Percentiles rank a stretch among this genome's conserved stretches.
Conservation (phyloP, 2,888 invertebrate species). For the Hirudinaria manillensis region DNA sequence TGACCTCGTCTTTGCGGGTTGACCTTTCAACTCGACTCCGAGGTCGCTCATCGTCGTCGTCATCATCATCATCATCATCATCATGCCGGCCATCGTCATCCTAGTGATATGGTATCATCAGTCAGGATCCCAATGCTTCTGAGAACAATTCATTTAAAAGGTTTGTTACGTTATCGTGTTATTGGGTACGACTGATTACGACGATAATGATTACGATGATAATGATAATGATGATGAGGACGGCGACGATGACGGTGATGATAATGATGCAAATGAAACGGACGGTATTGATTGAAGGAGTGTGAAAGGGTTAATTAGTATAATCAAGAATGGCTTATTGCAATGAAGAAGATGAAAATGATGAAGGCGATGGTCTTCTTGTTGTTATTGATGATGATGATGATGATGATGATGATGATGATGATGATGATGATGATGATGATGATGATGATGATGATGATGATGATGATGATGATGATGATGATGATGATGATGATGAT, state of each 20-base stretch:
- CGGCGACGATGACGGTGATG: too few species aligned
- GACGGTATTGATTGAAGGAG: too few species aligned
- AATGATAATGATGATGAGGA: too few species aligned
- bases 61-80: constrained; percentile 14
- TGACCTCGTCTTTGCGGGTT: background rate
- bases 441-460: constrained; percentile 21
- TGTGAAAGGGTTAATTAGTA: too few species aligned
- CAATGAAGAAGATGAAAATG: too few species aligned
- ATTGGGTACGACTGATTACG: too few species aligned
- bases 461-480: constrained; percentile 31
- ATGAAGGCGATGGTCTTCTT: background rate
- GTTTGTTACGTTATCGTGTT: background rate
- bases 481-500: constrained; percentile 30
- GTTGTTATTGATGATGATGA: background rate
- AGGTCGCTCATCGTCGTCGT: background rate
- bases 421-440: constrained; percentile 12
- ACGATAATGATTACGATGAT: too few species aligned
- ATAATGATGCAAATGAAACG: too few species aligned
- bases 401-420: background rate
- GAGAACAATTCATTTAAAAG: background rate
- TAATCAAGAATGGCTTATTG: too few species aligned
- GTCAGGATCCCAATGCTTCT: background rate
- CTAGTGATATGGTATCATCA: too few species aligned
- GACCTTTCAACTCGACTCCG: background rate
- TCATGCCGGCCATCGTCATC: background rate